phyloP scores from a whole-genome alignment of 2,797 vertebrate species.

The Arctocebus calabarensis region DNA sequence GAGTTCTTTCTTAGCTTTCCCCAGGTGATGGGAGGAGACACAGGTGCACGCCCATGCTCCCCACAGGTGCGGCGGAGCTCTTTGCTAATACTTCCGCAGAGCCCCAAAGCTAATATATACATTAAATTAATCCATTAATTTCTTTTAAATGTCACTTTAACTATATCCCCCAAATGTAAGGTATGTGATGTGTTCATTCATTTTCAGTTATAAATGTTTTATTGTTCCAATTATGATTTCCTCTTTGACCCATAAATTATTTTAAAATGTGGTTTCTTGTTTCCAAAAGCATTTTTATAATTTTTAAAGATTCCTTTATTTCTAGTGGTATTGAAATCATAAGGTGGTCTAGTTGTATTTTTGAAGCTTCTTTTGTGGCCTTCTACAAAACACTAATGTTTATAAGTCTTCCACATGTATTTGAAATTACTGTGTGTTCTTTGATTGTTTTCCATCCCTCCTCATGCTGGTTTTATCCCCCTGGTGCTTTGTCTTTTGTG shows the following conservation, averaged over 20 bases:
- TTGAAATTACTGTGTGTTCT: conserved; percentile 1
- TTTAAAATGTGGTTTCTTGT: conserved; percentile 62
- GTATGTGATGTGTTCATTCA: conserved; percentile 43
- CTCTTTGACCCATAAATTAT: conserved; percentile 62
- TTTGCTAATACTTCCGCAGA: too few species aligned
- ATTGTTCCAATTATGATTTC: conserved; percentile 63
- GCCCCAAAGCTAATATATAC: background rate
- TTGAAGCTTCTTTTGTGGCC: conserved; percentile 46
- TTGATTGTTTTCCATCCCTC: conserved; percentile 7
- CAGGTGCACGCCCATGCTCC: too few species aligned
- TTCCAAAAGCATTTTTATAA: conserved; percentile 62
- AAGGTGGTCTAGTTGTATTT: conserved; percentile 49
- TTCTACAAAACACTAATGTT: conserved; percentile 40
- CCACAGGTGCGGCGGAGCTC: too few species aligned
- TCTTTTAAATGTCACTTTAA: conserved; percentile 55
- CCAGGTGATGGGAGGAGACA: too few species aligned
- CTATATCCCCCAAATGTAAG: conserved; percentile 5
- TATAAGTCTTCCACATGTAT: conserved; percentile 4
- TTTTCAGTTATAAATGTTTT: conserved; percentile 73
- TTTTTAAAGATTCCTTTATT: conserved; percentile 23
- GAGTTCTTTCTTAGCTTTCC: too few species aligned
- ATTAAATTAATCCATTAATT: conserved; percentile 55
- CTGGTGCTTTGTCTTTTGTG: conserved; percentile 23
- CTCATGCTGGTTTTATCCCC: conserved; percentile 17
- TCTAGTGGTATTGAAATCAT: conserved; percentile 52